Evolutionary conservation across 2,113 vertebrate genomes (phyloP).

Genomic region (Canis aureus): DNA sequence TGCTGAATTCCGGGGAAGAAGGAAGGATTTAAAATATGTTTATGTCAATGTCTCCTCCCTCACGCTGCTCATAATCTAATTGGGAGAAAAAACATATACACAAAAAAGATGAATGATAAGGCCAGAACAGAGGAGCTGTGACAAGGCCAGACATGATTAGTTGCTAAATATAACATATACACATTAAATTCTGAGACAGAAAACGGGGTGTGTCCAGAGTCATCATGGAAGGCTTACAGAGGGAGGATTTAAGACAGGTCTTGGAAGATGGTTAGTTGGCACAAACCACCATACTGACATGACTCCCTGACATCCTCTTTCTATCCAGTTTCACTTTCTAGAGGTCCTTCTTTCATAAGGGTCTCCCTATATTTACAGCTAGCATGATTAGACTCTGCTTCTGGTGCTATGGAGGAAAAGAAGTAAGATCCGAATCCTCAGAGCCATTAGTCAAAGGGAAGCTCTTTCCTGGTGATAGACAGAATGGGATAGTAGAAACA

Average conservation of each 20-base stretch:
- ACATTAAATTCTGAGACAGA: neutral
- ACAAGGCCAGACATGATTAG: neutral
- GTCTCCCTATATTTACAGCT: neutral
- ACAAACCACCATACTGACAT: neutral
- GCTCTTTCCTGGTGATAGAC: neutral
- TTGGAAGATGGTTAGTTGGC: neutral
- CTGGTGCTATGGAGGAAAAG: fast-evolving
- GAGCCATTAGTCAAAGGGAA: neutral
- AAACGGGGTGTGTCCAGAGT: neutral
- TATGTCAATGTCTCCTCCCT: neutral
- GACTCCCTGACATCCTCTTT: neutral
- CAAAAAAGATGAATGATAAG: neutral
- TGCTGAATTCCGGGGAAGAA: neutral
- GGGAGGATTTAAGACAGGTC: neutral
- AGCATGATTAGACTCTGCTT: neutral
- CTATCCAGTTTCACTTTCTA: neutral
- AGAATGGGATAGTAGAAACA: neutral
- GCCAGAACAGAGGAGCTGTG: neutral
- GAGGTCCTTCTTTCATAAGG: neutral
- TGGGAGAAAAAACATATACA: too few relatives aligned
- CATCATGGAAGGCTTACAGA: neutral
- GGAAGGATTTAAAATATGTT: neutral
- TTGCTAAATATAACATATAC: neutral
- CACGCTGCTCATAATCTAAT: neutral
- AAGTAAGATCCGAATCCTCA: neutral